phyloP scores from a whole-genome alignment of 2,797 vertebrate genomes.

The Lindbergichthys nudifrons region DNA sequence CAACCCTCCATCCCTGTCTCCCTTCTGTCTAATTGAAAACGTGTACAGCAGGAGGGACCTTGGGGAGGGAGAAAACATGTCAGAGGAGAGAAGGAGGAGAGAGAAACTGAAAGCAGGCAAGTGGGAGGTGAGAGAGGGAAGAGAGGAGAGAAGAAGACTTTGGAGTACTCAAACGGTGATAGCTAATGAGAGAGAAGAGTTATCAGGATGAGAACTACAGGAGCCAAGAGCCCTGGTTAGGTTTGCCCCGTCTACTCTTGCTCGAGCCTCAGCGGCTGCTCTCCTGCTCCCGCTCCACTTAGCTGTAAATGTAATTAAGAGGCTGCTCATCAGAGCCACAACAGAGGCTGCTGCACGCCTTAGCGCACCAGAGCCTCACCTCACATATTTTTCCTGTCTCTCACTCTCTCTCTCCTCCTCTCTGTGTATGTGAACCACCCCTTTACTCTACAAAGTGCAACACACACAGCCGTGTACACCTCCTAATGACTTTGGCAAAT shows the following conservation, averaged over 20 bases:
- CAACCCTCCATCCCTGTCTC: slow-evolving; percentile 68
- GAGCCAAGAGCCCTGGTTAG: slow-evolving; percentile 65
- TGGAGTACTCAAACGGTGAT: slow-evolving; percentile 44
- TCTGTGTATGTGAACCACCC: slow-evolving; percentile 25
- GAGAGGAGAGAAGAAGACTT: slow-evolving; percentile 46
- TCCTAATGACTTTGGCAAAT: slow-evolving; percentile 73
- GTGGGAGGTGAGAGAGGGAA: slow-evolving; percentile 43
- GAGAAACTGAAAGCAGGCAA: slow-evolving; percentile 48
- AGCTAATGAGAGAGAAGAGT: slow-evolving; percentile 62
- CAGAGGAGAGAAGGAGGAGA: slow-evolving; percentile 41
- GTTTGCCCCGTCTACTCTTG: slow-evolving; percentile 65
- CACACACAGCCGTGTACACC: slow-evolving; percentile 47
- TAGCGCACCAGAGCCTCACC: slow-evolving; percentile 62
- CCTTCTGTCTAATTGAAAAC: slow-evolving; percentile 81
- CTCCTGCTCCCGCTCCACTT: slow-evolving; percentile 76
- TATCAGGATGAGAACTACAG: slow-evolving; percentile 55
- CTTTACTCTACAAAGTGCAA: slow-evolving; percentile 46
- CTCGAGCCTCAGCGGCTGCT: slow-evolving; percentile 63
- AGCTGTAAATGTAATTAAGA: slow-evolving; percentile 84
- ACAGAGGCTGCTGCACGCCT: slow-evolving; percentile 61
- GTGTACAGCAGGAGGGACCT: slow-evolving; percentile 69
- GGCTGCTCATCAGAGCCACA: slow-evolving; percentile 75
- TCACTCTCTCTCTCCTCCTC: slow-evolving; percentile 7
- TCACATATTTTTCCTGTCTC: slow-evolving; percentile 52
- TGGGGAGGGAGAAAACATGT: slow-evolving; percentile 61